A percentile compares a stretch with the other conserved stretches of the same genome.
Evolutionary conservation across 2,888 invertebrate genomes (phyloP).

Genomic region (Dorcus parallelipipedus): DNA sequence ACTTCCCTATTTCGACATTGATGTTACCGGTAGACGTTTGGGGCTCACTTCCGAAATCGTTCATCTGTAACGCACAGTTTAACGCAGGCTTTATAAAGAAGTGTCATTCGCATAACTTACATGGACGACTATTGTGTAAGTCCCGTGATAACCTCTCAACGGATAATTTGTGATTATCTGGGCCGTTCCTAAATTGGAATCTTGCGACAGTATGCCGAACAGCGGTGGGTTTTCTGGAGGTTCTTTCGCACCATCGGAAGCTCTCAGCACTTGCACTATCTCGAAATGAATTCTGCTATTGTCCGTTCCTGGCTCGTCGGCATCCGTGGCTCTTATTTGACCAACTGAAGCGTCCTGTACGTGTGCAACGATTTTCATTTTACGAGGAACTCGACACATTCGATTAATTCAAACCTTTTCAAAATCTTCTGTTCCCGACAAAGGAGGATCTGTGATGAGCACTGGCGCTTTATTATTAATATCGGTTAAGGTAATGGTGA

Average conservation of each 20-base stretch:
- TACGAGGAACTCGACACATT: neutral
- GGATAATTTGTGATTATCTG: conserved; percentile 46
- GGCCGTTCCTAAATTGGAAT: neutral
- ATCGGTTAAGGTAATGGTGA: conserved; percentile 55
- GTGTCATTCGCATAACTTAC: conserved; percentile 36
- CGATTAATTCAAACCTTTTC: conserved; percentile 20
- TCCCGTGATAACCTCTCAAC: conserved; percentile 57
- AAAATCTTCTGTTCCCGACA: conserved; percentile 22
- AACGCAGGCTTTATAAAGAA: too few relatives aligned
- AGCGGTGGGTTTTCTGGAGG: conserved; percentile 4
- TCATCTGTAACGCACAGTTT: conserved; percentile 46
- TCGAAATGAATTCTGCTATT: conserved; percentile 30
- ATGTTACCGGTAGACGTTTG: conserved; percentile 22
- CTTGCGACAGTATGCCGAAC: neutral
- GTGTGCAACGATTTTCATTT: conserved; percentile 10
- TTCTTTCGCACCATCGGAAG: conserved; percentile 3
- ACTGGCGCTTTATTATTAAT: conserved; percentile 62
- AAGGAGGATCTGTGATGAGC: conserved; percentile 35
- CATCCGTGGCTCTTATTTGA: conserved; percentile 51
- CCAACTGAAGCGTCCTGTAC: conserved; percentile 27
- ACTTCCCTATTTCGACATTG: conserved; percentile 42
- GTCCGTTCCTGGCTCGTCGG: conserved; percentile 53
- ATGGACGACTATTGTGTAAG: conserved; percentile 48
- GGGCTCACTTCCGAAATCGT: conserved; percentile 54
- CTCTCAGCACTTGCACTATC: conserved; percentile 33